phyloP scores from a whole-genome alignment of 2,797 vertebrate species.

The Discoglossus pictus region DNA sequence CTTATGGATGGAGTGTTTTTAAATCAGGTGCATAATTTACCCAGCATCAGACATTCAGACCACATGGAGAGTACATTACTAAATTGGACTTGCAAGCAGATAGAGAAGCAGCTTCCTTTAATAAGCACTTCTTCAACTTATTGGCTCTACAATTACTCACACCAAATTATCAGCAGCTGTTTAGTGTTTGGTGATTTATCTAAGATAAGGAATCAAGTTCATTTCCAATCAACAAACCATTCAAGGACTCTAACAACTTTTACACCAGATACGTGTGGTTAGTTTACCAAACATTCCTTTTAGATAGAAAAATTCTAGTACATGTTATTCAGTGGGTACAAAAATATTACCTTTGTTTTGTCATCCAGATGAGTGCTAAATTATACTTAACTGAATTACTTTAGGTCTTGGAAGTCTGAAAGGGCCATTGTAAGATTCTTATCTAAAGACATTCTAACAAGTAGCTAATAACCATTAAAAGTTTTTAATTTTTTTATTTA shows the following conservation, averaged over 20 bases:
- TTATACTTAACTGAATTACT: no score
- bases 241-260: conserved; percentile 77
- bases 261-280: conserved; percentile 63
- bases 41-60: conserved; percentile 78
- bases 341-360: no score
- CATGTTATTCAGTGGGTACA: no score
- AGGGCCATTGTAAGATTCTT: no score
- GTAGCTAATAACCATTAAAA: no score
- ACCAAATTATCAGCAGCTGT: conserved; percentile 84
- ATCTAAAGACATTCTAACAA: no score
- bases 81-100: conserved; percentile 85
- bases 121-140: conserved; percentile 85
- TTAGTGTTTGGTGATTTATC: conserved; percentile 78
- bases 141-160: conserved; percentile 84
- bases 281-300: neutral
- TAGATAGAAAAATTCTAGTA: conserved; percentile 10
- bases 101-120: conserved; percentile 86
- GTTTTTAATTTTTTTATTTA: no score
- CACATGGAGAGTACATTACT: conserved; percentile 83
- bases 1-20: conserved; percentile 84
- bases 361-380: no score
- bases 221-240: conserved; percentile 83
- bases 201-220: conserved; percentile 76
- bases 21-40: conserved; percentile 86
- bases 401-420: no score